Evolutionary conservation across 2,888 invertebrate genomes (phyloP), one percentile per base, ranked within the genome.

Genomic region (Lasioglossum pauxillum): DNA sequence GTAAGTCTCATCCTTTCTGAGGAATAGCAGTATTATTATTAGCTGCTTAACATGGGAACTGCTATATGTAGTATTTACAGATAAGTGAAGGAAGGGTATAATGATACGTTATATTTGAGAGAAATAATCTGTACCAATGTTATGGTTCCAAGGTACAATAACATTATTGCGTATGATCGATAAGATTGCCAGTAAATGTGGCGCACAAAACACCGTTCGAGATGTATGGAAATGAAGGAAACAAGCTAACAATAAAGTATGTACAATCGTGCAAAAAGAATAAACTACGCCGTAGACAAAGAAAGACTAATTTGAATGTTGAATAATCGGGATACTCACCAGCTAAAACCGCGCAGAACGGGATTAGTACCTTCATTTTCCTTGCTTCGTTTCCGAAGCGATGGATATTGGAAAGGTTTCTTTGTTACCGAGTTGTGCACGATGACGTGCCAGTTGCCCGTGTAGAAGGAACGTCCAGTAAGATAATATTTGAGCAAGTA

Each of bases 271-370:
- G 16, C 5, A 16, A 35, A 2, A 76, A 38, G 49, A 53, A 60
- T 14, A 16, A 75, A 64, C 38, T 79, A 77, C 69, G 76, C 23
- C 38, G 64, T 31, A 78, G 82, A 83, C 82, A 80, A 89, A 84
- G 76, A 31, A 82, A 83, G 71, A 0, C 12, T 41, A 77, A 31
- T 38, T 73, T 75, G 19, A 74, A 82, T 49, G 41, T 27, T 31
- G n/a, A 80, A 78, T 53, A 79, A 83, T 80, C 74, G 57, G 27
- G 35, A 76, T 78, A 94, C 95, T 95, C 92, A 96, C 96, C 95
- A 93, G 95, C 95, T 88, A 96, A 89, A 89, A 95, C 92, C 94
- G 95, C 95, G 95, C 95, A 93, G 60, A 96, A 93, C 95, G 95
- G 95, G 92, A 95, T 88, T 83, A 94, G 87, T 60, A 92, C 89